phyloP scores from a whole-genome alignment of 1,140 invertebrate species.

The Cataglyphis hispanica region DNA sequence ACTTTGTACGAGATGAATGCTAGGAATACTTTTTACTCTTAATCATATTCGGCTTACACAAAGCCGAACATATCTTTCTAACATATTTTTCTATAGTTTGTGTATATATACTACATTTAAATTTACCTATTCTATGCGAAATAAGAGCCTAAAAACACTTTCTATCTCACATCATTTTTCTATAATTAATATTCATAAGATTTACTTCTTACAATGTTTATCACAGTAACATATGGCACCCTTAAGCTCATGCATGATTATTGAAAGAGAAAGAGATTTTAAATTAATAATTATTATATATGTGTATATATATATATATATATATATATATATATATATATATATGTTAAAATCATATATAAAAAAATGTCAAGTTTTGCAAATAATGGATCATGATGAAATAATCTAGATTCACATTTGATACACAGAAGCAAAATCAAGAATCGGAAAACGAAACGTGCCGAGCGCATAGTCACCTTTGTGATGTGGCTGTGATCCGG shows the following conservation, averaged over 20 bases:
- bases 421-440: slow-evolving; percentile 33
- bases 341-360: slow-evolving; percentile 12
- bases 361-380: slow-evolving; percentile 4
- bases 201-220: slow-evolving; percentile 1
- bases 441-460: slow-evolving; percentile 16
- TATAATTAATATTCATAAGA: neutral
- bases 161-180: neutral
- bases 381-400: slow-evolving; percentile 20
- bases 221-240: slow-evolving; percentile 3
- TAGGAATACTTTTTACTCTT: neutral
- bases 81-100: neutral
- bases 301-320: neutral
- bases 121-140: slow-evolving; percentile 17
- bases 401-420: slow-evolving; percentile 45
- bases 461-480: slow-evolving; percentile 84
- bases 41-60: slow-evolving; percentile 2
- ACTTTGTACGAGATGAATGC: neutral
- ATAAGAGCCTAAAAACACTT: neutral
- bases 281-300: neutral
- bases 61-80: slow-evolving; percentile 26
- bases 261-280: neutral
- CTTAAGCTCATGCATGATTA: slow-evolving; percentile 47
- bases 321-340: neutral
- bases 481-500: slow-evolving; percentile 83
- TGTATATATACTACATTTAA: neutral